Evolutionary conservation across 2,888 invertebrate species (phyloP), one percentile per base, ranked within the genome.

Genomic region (Pyrrhosoma nymphula): DNA sequence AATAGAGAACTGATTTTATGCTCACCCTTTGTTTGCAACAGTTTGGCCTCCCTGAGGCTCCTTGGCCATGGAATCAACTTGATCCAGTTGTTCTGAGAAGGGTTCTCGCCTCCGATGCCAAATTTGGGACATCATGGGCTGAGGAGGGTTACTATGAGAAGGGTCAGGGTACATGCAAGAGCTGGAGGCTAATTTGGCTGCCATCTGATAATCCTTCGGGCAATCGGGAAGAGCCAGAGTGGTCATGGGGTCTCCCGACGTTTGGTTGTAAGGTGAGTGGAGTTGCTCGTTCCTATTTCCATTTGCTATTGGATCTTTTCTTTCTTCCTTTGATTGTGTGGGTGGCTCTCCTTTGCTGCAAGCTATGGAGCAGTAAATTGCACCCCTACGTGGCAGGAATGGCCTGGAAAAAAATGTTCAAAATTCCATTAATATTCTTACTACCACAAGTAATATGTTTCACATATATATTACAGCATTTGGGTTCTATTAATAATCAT

Each of bases 311-410:
- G 90, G 47, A 63, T 89, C 18, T 55, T 35, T 35, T 23, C 88
- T 26, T 39, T 56, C 89, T 39, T 95, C 95, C 63, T 95, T 60
- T 0, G 95, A 56, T 3, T 89, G 39, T 63, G 96, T 96, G 39
- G 96, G 96, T 26, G 96, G 95, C 63, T 95, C 95, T 4, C 95
- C 95, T 95, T 95, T 95, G 56, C 95, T 95, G 97, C 99, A 99
- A 0, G 99, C 98, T 96, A 99, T 99, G 60, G 99, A 99, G 97
- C 99, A 99, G 97, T 98, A 99, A 96, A 99, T 99, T 96, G 99
- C 98, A 56, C 99, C 99, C 96, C 99, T 98, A 55, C 99, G 98
- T 0, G 99, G 99, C 96, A 99, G 97, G 97, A 99, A 99, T 3
- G 99, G 99, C 95, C 93, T 93, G 47, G 55, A 89, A 56, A 35